Evolutionary conservation across 2,113 vertebrate genomes (phyloP).

Genomic region (Oenanthe melanoleuca): DNA sequence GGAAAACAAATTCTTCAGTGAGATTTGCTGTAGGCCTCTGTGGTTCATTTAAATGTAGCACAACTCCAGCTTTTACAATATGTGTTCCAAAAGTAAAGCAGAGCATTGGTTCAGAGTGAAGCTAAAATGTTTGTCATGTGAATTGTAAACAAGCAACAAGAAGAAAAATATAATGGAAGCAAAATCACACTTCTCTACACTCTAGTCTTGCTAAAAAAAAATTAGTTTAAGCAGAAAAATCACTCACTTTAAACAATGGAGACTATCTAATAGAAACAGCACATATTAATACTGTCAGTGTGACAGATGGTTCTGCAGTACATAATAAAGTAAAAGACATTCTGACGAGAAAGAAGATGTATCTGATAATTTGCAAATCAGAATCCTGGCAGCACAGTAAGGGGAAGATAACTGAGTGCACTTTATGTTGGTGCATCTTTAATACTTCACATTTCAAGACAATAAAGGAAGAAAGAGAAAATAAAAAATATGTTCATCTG

Average conservation of each 20-base stretch:
- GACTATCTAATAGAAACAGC: conserved; percentile 51
- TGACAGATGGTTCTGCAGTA: conserved; percentile 63
- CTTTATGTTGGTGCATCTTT: conserved; percentile 35
- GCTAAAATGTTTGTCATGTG: conserved; percentile 49
- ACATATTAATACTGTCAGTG: conserved; percentile 61
- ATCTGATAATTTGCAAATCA: conserved; percentile 70
- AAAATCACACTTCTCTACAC: neutral
- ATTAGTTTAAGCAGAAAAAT: conserved; percentile 44
- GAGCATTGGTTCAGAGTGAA: conserved; percentile 23
- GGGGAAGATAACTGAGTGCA: conserved; percentile 48
- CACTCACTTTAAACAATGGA: conserved; percentile 56
- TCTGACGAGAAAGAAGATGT: conserved; percentile 39
- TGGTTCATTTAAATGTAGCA: conserved; percentile 47
- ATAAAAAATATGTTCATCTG: neutral
- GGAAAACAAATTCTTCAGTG: conserved; percentile 7
- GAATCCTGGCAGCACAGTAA: conserved; percentile 33
- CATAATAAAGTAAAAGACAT: conserved; percentile 63
- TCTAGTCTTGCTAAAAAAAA: conserved; percentile 4
- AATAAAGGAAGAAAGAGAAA: neutral
- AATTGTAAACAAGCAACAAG: conserved; percentile 43
- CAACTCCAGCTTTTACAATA: neutral
- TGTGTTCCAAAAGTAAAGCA: conserved; percentile 48
- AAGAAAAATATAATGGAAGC: conserved; percentile 39
- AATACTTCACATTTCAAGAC: conserved; percentile 47
- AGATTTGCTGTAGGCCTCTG: conserved; percentile 29